Evolutionary conservation across 2,113 vertebrate genomes (phyloP).

Genomic region (Syrrhaptes paradoxus): DNA sequence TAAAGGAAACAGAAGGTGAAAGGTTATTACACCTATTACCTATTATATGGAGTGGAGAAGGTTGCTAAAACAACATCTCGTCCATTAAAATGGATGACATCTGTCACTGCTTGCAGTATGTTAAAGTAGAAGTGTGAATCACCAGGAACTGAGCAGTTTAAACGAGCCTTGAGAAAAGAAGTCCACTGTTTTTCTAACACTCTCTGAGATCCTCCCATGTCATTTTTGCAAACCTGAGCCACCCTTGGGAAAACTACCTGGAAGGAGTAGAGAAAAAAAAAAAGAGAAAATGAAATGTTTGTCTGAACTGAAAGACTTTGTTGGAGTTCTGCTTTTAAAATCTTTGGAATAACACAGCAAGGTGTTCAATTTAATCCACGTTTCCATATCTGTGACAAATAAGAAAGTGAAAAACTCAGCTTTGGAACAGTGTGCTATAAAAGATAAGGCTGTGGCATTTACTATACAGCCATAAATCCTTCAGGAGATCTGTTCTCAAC

Average conservation of each 20-base stretch:
- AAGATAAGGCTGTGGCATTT: conserved; percentile 81
- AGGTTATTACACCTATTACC: conserved; percentile 74
- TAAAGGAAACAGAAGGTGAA: neutral
- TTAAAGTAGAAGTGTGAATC: conserved; percentile 99
- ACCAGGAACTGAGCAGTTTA: conserved; percentile 97
- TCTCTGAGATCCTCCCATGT: conserved; percentile 94
- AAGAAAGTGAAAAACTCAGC: conserved; percentile 53
- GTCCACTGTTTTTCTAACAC: conserved; percentile 99
- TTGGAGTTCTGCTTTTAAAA: conserved; percentile 15
- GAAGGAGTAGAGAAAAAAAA: neutral
- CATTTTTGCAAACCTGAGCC: conserved; percentile 95
- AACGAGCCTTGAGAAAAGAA: conserved; percentile 94
- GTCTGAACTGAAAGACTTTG: neutral
- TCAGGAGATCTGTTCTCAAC: conserved; percentile 74
- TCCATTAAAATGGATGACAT: conserved; percentile 91
- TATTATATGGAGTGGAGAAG: conserved; percentile 98
- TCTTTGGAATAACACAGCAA: conserved; percentile 21
- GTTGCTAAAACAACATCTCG: conserved; percentile 94
- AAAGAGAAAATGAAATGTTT: neutral
- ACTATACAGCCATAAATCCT: conserved; percentile 76
- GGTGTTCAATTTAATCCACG: conserved; percentile 62
- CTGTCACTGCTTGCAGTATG: conserved; percentile 95
- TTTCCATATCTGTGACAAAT: conserved; percentile 69
- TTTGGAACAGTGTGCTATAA: conserved; percentile 64
- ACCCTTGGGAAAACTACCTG: conserved; percentile 97